phyloP scores from a whole-genome alignment of 2,797 vertebrate genomes.

The Enteromius argenteus region DNA sequence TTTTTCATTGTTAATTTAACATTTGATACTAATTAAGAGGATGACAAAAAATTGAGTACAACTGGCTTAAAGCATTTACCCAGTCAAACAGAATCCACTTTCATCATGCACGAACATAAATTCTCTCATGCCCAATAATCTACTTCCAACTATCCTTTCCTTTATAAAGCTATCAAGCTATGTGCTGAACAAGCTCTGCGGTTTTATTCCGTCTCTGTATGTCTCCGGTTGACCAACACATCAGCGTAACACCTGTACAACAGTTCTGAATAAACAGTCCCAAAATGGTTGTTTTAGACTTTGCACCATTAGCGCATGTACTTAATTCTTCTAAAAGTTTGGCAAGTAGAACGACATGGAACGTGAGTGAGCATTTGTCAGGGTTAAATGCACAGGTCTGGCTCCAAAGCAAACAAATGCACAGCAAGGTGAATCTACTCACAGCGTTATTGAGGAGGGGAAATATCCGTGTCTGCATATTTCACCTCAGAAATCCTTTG shows the following conservation, averaged over 20 bases:
- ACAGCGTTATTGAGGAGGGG: constrained; percentile 9
- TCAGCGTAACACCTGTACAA: constrained; percentile 9
- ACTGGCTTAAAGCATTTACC: constrained; percentile 52
- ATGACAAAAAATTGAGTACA: constrained; percentile 14
- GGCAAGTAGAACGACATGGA: constrained; percentile 40
- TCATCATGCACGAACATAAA: constrained; percentile 18
- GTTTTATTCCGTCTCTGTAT: neutral
- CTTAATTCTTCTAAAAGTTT: constrained; percentile 47
- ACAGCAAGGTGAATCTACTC: constrained; percentile 58
- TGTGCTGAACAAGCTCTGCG: constrained; percentile 2
- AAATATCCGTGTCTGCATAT: constrained; percentile 31
- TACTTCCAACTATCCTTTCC: neutral
- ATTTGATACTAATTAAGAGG: neutral
- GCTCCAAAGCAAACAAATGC: constrained; percentile 55
- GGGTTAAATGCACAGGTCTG: constrained; percentile 28
- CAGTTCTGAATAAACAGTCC: constrained; percentile 26
- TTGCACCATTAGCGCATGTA: constrained; percentile 34
- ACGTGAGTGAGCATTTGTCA: constrained; percentile 53
- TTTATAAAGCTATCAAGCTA: neutral
- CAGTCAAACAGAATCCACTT: constrained; percentile 61
- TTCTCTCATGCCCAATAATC: neutral
- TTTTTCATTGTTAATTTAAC: neutral
- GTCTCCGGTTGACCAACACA: constrained; percentile 26
- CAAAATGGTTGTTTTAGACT: constrained; percentile 39
- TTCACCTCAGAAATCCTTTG: constrained; percentile 54